These are phyloP conservation scores for Verasper variegatus DNA, from an alignment of 2,113 vertebrate species.

Conservation along the genomic window DNA sequence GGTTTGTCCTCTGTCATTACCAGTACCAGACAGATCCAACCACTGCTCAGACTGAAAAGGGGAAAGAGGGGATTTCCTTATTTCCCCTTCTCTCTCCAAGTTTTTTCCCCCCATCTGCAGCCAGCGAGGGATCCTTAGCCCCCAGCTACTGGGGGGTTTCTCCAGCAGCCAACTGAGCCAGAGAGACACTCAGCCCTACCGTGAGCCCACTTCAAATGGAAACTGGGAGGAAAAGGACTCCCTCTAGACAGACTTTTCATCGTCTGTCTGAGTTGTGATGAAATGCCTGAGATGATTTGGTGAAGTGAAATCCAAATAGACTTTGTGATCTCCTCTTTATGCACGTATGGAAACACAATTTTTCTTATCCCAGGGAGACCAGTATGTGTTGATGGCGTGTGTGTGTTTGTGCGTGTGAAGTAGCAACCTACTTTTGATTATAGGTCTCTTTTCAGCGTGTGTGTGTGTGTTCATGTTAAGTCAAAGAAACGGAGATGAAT, in stretches of 20 bases:
- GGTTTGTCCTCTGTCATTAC: slow-evolving; percentile 67
- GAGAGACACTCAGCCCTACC: slow-evolving; percentile 52
- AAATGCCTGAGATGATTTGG: slow-evolving; percentile 64
- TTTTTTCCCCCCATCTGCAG: slow-evolving; percentile 44
- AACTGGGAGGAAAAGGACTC: slow-evolving; percentile 45
- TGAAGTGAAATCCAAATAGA: slow-evolving; percentile 65
- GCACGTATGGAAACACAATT: slow-evolving; percentile 36
- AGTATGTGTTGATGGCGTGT: slow-evolving; percentile 9
- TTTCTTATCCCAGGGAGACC: slow-evolving; percentile 15
- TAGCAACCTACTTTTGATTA: slow-evolving; percentile 25
- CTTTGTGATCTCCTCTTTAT: slow-evolving; percentile 40
- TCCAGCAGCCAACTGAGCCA: slow-evolving; percentile 46
- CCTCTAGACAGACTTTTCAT: slow-evolving; percentile 62
- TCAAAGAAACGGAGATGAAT: slow-evolving; percentile 34
- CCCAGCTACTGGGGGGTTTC: slow-evolving; percentile 49
- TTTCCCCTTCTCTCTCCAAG: slow-evolving; percentile 23
- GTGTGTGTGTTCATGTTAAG: slow-evolving; percentile 4
- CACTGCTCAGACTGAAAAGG: slow-evolving; percentile 37
- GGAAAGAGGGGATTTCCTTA: slow-evolving; percentile 64
- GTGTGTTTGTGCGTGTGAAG: background rate
- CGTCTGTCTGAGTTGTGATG: slow-evolving; percentile 29
- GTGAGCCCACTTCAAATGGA: slow-evolving; percentile 69
- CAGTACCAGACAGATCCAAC: slow-evolving; percentile 35
- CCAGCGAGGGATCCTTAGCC: slow-evolving; percentile 35
- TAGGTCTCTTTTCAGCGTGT: slow-evolving; percentile 2